A percentile compares a stretch with the other conserved stretches of the same genome.
phyloP scores from a whole-genome alignment of 37 sponge, comb jelly and placozoan genomes.

The Theonella swinhoei region DNA sequence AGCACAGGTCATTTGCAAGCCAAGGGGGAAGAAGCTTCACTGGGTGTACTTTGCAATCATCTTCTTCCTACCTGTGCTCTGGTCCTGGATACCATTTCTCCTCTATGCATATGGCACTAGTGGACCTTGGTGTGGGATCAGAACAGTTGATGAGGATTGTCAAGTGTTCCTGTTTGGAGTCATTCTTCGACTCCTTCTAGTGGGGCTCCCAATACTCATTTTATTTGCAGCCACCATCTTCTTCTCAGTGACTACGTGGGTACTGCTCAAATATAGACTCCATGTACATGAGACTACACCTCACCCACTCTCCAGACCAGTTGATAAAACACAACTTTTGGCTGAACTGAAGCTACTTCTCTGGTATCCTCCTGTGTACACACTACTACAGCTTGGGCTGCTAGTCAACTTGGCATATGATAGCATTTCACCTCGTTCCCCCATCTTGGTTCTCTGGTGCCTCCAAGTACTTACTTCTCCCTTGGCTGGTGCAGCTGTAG shows the following conservation, averaged over 20 bases:
- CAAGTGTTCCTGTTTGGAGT: neutral
- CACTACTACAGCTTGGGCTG: neutral
- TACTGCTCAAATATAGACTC: neutral
- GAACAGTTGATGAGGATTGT: slow-evolving; percentile 10
- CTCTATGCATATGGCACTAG: slow-evolving; percentile 41
- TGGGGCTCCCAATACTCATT: slow-evolving; percentile 35
- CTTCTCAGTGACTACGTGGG: neutral
- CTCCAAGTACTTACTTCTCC: slow-evolving; percentile 3
- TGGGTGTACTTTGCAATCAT: neutral
- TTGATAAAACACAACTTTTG: neutral
- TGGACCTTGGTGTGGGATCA: slow-evolving; percentile 69
- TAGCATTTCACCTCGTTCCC: neutral
- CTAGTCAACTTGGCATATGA: slow-evolving; percentile 6
- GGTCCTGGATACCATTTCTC: slow-evolving; percentile 55
- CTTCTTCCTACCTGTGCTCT: slow-evolving; percentile 6
- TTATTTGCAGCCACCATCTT: slow-evolving; percentile 4
- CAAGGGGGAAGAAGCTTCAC: neutral
- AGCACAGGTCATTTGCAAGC: neutral
- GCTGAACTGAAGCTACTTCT: neutral
- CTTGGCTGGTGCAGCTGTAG: neutral
- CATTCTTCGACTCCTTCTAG: slow-evolving; percentile 8
- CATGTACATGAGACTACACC: no score
- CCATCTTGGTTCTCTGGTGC: neutral
- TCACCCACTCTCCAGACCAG: neutral
- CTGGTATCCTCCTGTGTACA: slow-evolving; percentile 10